These are phyloP conservation scores for Scleropages formosus DNA, from an alignment of 2,797 vertebrate species.

Conservation along the genomic window DNA sequence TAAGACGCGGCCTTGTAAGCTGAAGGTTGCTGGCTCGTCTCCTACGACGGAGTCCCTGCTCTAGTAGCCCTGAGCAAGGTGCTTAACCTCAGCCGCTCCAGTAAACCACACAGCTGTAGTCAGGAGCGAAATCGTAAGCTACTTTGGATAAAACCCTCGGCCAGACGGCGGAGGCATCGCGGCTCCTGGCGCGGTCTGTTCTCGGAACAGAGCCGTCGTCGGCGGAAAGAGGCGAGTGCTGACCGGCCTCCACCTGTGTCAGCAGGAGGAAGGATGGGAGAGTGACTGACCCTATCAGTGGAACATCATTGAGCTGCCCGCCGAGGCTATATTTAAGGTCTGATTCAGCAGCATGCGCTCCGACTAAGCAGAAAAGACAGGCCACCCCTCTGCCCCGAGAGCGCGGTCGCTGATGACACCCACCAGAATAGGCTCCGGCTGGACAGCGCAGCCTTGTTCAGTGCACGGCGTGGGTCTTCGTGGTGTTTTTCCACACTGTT, in stretches of 20 bases:
- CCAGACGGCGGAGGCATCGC: background rate
- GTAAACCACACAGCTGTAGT: too few species aligned
- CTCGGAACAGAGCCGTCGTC: background rate
- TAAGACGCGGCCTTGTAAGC: too few species aligned
- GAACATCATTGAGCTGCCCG: conserved; percentile 5
- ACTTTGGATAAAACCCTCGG: too few species aligned
- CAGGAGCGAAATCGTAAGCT: too few species aligned
- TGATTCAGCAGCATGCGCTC: conserved; percentile 35
- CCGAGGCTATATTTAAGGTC: conserved; percentile 29
- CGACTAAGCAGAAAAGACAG: conserved; percentile 38
- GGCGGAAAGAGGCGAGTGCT: conserved; percentile 11
- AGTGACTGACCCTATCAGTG: conserved; percentile 26
- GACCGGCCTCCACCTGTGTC: conserved; percentile 9
- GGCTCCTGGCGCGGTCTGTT: background rate
- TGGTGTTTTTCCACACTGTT: background rate
- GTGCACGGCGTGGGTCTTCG: background rate
- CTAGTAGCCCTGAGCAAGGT: too few species aligned
- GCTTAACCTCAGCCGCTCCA: too few species aligned
- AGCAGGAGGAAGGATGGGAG: conserved; percentile 9
- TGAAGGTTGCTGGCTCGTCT: too few species aligned
- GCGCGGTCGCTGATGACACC: conserved; percentile 11
- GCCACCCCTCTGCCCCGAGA: conserved; percentile 43
- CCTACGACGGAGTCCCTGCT: too few species aligned
- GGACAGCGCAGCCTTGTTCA: background rate
- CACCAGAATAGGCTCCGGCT: conserved; percentile 24